These are phyloP conservation scores for Hydractinia echinata DNA, from an alignment of 30 jellyfish, hydroid and myxozoan species.

Conservation along the genomic window DNA sequence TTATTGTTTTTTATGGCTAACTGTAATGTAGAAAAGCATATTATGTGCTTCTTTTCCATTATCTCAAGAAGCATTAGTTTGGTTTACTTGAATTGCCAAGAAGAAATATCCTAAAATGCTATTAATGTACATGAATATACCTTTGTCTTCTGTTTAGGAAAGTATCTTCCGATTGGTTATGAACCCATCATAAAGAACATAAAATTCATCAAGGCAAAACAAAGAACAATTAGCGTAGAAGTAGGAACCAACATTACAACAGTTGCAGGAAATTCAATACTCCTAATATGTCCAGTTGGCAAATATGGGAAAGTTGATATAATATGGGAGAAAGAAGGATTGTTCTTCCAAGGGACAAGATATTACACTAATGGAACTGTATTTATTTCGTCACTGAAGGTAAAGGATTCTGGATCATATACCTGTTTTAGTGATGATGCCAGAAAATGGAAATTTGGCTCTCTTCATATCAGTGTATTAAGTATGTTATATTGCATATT, in stretches of 20 bases:
- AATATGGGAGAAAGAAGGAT: constrained; percentile 59
- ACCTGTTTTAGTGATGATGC: constrained; percentile 40
- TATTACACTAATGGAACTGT: constrained; percentile 38
- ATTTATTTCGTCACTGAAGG: constrained; percentile 23
- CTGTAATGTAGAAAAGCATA: no score
- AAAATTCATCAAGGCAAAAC: not conserved
- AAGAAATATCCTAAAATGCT: no score
- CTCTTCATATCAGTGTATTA: constrained; percentile 11
- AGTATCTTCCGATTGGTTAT: constrained; percentile 12
- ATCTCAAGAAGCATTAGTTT: no score
- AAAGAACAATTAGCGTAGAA: constrained; percentile 15
- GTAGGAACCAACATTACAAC: constrained; percentile 27
- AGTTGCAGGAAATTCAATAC: constrained; percentile 2
- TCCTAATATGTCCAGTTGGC: constrained; percentile 29
- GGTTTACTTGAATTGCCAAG: no score
- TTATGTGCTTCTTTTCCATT: no score
- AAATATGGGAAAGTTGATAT: constrained; percentile 20
- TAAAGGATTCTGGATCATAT: constrained; percentile 76
- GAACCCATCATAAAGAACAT: not conserved
- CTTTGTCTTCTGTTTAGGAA: not conserved
- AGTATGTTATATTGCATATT: not conserved
- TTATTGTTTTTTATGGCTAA: no score
- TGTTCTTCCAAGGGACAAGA: constrained; percentile 27
- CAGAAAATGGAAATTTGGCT: constrained; percentile 23
- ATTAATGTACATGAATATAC: no score